Conservation (phyloP, 2,113 vertebrate species). For the Pica pica region DNA sequence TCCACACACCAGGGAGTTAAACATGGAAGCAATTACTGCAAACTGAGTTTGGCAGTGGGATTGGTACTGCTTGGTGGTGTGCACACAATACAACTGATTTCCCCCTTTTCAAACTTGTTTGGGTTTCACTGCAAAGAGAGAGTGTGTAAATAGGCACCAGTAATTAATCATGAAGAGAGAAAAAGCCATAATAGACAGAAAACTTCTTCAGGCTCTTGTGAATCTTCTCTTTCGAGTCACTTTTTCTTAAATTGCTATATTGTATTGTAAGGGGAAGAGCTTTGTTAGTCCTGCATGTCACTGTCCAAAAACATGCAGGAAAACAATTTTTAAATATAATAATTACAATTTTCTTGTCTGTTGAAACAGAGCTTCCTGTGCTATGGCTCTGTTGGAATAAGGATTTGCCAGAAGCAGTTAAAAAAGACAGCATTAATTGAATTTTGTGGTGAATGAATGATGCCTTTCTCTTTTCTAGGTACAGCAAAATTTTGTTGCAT, state of each 20-base stretch:
- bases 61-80: background rate
- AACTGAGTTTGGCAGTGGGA: background rate
- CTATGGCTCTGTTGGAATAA: background rate
- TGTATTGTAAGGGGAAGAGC: background rate
- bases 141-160: background rate
- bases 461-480: background rate
- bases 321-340: background rate
- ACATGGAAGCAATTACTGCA: background rate
- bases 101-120: background rate
- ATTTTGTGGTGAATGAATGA: background rate
- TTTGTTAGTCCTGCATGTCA: background rate
- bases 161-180: background rate
- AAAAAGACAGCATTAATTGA: background rate
- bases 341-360: background rate
- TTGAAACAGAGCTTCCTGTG: background rate
- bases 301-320: background rate
- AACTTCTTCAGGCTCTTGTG: background rate
- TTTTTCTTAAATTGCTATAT: background rate
- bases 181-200: background rate
- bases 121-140: background rate
- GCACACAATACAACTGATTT: fast-evolving
- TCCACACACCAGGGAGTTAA: background rate
- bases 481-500: background rate
- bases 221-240: background rate
- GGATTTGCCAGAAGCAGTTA: background rate